phyloP scores from a whole-genome alignment of 2,888 invertebrate genomes.

The Isoperla grammatica region DNA sequence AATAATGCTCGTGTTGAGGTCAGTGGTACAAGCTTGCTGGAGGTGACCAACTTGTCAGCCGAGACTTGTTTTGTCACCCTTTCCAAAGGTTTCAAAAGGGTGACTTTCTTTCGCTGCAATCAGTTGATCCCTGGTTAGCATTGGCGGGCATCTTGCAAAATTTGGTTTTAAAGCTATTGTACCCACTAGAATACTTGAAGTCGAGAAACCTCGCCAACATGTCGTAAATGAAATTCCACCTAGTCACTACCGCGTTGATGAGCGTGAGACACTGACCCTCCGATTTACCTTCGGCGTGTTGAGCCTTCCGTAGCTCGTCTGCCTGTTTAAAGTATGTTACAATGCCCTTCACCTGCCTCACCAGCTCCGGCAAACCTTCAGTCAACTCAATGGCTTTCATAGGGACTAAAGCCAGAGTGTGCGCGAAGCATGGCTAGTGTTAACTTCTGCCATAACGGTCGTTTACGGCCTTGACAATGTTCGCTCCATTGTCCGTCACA shows the following conservation, averaged over 20 bases:
- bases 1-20: neutral
- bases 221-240: conserved; percentile 36
- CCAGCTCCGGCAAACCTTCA: neutral
- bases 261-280: conserved; percentile 25
- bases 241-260: conserved; percentile 34
- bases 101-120: conserved; percentile 33
- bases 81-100: conserved; percentile 36
- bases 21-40: conserved; percentile 34
- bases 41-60: conserved; percentile 35
- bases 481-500: conserved; percentile 34
- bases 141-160: conserved; percentile 36
- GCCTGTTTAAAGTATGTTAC: conserved; percentile 33
- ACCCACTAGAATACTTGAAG: conserved; percentile 30
- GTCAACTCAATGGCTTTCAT: conserved; percentile 29
- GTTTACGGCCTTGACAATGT: conserved; percentile 34
- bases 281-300: conserved; percentile 29
- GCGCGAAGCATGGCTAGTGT: conserved; percentile 28
- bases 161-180: conserved; percentile 31
- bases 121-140: conserved; percentile 35
- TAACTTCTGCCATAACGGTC: conserved; percentile 30
- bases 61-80: conserved; percentile 35
- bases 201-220: conserved; percentile 33
- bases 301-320: conserved; percentile 33
- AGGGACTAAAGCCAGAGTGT: conserved; percentile 32
- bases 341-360: neutral